Conservation (phyloP, 2,113 vertebrate genomes). For the Tupaia chinensis region DNA sequence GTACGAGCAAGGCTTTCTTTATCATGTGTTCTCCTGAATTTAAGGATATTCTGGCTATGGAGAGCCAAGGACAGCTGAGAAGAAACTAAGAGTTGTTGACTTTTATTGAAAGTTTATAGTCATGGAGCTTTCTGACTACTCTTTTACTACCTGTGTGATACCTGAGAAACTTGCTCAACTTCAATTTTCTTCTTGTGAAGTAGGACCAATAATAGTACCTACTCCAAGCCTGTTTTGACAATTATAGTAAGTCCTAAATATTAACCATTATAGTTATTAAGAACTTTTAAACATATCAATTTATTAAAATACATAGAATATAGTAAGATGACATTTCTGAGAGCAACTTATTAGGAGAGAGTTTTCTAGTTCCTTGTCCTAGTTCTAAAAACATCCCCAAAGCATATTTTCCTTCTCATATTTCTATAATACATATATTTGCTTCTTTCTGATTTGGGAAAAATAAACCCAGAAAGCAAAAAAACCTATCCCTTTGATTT, state of each 20-base stretch:
- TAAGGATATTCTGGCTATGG: background rate
- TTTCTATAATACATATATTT: background rate
- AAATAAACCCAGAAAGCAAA: slow-evolving; percentile 21
- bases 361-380: background rate
- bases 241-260: background rate
- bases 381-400: background rate
- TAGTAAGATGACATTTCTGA: background rate
- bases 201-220: background rate
- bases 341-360: background rate
- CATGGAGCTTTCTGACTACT: background rate
- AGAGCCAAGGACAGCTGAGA: background rate
- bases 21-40: background rate
- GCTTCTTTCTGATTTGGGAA: background rate
- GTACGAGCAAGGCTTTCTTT: background rate
- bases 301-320: background rate
- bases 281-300: background rate
- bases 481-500: background rate
- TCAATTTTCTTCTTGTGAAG: background rate
- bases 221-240: background rate
- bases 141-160: background rate
- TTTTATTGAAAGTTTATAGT: background rate
- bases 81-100: background rate
- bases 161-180: background rate
- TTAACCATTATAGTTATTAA: background rate
- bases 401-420: background rate